phyloP scores from a whole-genome alignment of 2,797 vertebrate genomes.

The Onychomys torridus region DNA sequence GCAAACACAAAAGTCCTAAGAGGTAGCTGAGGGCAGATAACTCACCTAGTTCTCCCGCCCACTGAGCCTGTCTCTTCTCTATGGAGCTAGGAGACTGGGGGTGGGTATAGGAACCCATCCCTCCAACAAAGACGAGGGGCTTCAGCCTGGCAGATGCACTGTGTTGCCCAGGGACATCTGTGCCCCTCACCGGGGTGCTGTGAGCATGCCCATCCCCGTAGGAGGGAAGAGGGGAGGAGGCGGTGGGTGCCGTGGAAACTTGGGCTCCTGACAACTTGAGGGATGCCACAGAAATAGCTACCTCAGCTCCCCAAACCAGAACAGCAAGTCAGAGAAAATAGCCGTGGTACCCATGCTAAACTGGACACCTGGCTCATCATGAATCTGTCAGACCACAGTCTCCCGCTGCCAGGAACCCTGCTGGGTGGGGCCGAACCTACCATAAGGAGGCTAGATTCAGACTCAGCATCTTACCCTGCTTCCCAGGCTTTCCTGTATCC shows the following conservation, averaged over 20 bases:
- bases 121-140: slow-evolving; percentile 43
- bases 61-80: not conserved
- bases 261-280: slow-evolving; percentile 80
- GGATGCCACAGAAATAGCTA: slow-evolving; percentile 79
- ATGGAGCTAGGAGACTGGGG: not conserved
- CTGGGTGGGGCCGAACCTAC: not conserved
- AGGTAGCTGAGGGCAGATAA: not conserved
- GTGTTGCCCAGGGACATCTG: slow-evolving; percentile 76
- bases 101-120: not conserved
- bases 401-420: not conserved
- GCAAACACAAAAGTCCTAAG: not conserved
- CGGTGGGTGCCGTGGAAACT: slow-evolving; percentile 83
- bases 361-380: not conserved
- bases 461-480: not conserved
- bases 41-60: not conserved
- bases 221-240: slow-evolving; percentile 78
- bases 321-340: slow-evolving; percentile 41
- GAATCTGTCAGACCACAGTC: not conserved
- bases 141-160: slow-evolving; percentile 60
- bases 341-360: not conserved
- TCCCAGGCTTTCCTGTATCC: not conserved
- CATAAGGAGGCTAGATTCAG: not conserved
- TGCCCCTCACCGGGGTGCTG: slow-evolving; percentile 74
- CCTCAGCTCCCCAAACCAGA: slow-evolving; percentile 68
- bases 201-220: slow-evolving; percentile 73